These are phyloP conservation scores for Grapholita molesta DNA, from an alignment of 1,140 invertebrate genomes.

Conservation along the genomic window DNA sequence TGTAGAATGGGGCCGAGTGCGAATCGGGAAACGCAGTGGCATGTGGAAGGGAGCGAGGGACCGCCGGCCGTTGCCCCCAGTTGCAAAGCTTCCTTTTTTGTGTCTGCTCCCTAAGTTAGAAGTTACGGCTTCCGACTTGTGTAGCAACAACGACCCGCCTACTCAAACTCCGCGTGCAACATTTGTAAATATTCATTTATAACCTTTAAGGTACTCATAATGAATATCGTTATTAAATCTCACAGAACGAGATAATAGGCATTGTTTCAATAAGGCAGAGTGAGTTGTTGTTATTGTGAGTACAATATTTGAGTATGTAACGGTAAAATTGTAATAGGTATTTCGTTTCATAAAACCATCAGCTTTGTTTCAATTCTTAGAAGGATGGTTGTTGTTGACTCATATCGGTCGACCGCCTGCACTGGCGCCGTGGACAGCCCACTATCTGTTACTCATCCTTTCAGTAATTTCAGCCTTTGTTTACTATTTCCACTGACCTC, in stretches of 20 bases:
- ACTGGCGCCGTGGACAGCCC: neutral
- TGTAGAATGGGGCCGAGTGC: constrained; percentile 8
- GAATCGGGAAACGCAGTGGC: constrained; percentile 19
- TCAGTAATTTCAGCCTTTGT: constrained; percentile 33
- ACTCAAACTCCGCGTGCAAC: neutral
- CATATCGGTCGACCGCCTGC: neutral
- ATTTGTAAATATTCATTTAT: neutral
- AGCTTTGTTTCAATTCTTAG: neutral
- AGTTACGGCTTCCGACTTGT: neutral
- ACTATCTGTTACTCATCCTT: constrained; percentile 30
- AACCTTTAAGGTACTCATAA: neutral
- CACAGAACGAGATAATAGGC: too few relatives aligned
- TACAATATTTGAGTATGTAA: neutral
- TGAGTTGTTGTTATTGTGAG: too few relatives aligned
- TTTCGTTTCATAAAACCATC: neutral
- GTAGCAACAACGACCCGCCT: neutral
- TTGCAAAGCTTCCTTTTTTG: constrained; percentile 25
- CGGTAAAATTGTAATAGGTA: neutral
- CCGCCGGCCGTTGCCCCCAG: constrained; percentile 50
- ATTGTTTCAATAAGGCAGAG: too few relatives aligned
- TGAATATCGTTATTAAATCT: neutral
- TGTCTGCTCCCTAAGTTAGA: constrained; percentile 17
- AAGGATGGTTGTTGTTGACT: constrained; percentile 10
- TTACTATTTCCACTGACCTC: constrained; percentile 21
- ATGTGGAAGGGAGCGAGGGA: constrained; percentile 37